These are phyloP conservation scores for Pantala flavescens DNA, from an alignment of 1,140 invertebrate genomes.

Conservation along the genomic window DNA sequence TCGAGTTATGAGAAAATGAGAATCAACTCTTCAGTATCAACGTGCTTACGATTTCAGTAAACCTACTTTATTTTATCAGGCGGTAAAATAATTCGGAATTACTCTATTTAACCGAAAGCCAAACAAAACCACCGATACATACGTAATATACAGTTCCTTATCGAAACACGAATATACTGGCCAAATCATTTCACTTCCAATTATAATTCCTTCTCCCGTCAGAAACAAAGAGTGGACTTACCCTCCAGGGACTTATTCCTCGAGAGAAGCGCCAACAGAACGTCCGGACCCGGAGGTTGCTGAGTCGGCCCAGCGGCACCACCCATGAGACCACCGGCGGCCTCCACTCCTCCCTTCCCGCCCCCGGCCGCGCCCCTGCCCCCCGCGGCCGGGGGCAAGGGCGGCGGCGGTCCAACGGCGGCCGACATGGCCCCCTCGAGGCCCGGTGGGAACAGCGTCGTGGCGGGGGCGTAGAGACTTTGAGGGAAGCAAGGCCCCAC, in stretches of 20 bases:
- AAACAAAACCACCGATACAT: too few relatives aligned
- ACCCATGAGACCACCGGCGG: conserved; percentile 31
- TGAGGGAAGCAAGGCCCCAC: not conserved
- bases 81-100: too few relatives aligned
- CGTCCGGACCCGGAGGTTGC: conserved; percentile 59
- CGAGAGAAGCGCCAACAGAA: conserved; percentile 66
- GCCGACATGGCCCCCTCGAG: conserved; percentile 4
- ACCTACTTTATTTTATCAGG: too few relatives aligned
- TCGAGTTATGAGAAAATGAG: too few relatives aligned
- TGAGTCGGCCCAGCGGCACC: conserved; percentile 32
- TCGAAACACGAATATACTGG: too few relatives aligned
- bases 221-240: conserved; percentile 33
- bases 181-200: too few relatives aligned
- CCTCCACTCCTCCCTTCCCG: conserved; percentile 25
- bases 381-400: conserved; percentile 22
- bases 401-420: conserved; percentile 25
- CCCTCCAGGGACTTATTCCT: conserved; percentile 82
- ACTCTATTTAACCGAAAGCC: too few relatives aligned
- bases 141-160: too few relatives aligned
- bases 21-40: too few relatives aligned
- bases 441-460: not conserved
- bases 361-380: conserved; percentile 22
- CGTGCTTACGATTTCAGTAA: too few relatives aligned
- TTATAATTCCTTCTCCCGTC: not conserved
- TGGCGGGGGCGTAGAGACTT: not conserved